These are phyloP conservation scores for Psittacus erithacus DNA, from an alignment of 2,113 vertebrate species.

Conservation along the genomic window DNA sequence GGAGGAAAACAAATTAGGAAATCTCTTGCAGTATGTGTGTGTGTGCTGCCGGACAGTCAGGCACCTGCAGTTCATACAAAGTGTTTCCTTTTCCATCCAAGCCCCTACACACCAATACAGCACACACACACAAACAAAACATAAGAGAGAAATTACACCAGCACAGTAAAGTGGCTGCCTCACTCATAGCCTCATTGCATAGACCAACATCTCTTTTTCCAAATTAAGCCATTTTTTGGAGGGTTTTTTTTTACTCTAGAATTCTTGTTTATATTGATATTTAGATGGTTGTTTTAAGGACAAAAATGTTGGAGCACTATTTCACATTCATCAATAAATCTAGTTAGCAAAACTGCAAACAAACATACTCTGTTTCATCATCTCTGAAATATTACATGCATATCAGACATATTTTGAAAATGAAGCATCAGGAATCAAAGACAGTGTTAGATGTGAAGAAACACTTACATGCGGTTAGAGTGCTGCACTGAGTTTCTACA, in stretches of 20 bases:
- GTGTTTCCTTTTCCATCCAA: background rate
- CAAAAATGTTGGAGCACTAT: background rate
- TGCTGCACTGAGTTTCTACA: background rate
- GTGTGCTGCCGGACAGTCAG: background rate
- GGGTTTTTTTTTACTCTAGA: background rate
- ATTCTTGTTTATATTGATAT: background rate
- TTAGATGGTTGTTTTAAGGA: background rate
- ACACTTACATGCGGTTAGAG: background rate
- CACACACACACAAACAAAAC: background rate
- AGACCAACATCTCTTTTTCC: background rate
- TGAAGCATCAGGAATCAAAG: background rate
- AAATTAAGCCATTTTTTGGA: background rate
- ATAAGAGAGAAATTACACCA: background rate
- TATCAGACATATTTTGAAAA: background rate
- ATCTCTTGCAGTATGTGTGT: background rate
- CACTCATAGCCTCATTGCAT: background rate
- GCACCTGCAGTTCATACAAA: background rate
- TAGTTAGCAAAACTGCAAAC: background rate
- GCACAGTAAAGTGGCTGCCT: background rate
- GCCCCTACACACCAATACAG: background rate
- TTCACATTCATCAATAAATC: background rate
- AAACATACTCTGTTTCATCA: background rate
- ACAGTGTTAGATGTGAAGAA: background rate
- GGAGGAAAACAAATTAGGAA: conserved; percentile 44
- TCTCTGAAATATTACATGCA: background rate